Percentiles rank a stretch among this genome's conserved stretches.
Evolutionary conservation across 2,797 vertebrate genomes (phyloP).

Genomic region (Clarias pachynema): DNA sequence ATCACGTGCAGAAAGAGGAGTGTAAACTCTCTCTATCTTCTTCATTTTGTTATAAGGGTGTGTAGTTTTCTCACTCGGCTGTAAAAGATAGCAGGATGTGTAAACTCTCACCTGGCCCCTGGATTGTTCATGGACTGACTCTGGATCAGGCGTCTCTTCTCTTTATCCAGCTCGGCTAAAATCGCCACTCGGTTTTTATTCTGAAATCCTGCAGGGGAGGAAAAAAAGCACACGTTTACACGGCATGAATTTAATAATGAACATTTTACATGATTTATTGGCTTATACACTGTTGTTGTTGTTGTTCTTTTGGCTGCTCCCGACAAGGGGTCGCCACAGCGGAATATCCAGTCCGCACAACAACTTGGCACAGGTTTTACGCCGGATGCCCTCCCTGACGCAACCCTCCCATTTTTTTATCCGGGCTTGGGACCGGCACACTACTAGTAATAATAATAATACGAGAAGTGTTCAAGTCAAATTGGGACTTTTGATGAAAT

Average conservation of each 20-base stretch:
- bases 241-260: background rate
- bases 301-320: no score
- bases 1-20: background rate
- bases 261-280: background rate
- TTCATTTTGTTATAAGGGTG: background rate
- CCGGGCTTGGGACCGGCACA: no score
- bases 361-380: no score
- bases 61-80: background rate
- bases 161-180: conserved; percentile 94
- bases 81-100: background rate
- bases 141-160: conserved; percentile 92
- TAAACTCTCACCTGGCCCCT: conserved; percentile 81
- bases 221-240: background rate
- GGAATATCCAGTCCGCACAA: no score
- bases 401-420: no score
- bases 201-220: conserved; percentile 79
- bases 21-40: background rate
- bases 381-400: no score
- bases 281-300: background rate
- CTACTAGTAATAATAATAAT: background rate
- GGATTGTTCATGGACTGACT: conserved; percentile 91
- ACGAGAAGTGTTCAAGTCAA: background rate
- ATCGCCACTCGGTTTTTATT: conserved; percentile 95
- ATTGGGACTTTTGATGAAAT: no score
- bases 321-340: no score